Percentiles rank a stretch among this genome's conserved stretches.
Conservation (phyloP, 2,113 vertebrate species). For the Daboia siamensis region DNA sequence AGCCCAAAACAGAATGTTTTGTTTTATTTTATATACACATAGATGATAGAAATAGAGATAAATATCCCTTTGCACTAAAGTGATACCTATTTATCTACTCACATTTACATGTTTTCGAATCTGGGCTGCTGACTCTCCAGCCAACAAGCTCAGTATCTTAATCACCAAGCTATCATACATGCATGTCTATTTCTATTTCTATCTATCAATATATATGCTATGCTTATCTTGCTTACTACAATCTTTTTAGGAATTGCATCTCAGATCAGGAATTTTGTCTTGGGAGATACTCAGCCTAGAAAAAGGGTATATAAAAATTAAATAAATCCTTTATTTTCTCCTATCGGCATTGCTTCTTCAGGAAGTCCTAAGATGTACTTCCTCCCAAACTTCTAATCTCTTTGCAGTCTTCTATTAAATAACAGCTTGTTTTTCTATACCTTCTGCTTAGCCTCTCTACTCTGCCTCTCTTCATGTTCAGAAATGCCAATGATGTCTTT, state of each 20-base stretch:
- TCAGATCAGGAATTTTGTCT: not conserved
- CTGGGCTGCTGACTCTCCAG: too few relatives aligned
- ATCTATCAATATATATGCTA: not conserved
- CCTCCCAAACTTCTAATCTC: not conserved
- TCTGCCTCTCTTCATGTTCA: constrained; percentile 10
- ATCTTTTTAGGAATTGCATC: not conserved
- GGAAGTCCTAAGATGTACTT: not conserved
- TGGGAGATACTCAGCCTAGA: not conserved
- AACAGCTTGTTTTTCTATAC: not conserved
- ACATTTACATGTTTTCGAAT: not conserved
- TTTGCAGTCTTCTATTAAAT: not conserved
- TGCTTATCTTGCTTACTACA: not conserved
- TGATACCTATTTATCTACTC: not conserved
- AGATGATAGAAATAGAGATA: too few relatives aligned
- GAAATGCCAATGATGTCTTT: constrained; percentile 12
- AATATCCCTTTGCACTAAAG: too few relatives aligned
- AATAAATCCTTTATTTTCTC: not conserved
- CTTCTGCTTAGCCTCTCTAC: not conserved
- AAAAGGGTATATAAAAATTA: not conserved
- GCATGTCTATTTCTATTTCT: too few relatives aligned
- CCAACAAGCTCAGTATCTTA: too few relatives aligned
- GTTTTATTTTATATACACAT: too few relatives aligned
- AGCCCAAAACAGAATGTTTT: not conserved
- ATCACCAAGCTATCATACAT: too few relatives aligned
- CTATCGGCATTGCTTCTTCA: not conserved